Percentiles rank a stretch among this genome's conserved stretches.
phyloP scores from a whole-genome alignment of 2,888 invertebrate genomes.

The Plebejus argus region DNA sequence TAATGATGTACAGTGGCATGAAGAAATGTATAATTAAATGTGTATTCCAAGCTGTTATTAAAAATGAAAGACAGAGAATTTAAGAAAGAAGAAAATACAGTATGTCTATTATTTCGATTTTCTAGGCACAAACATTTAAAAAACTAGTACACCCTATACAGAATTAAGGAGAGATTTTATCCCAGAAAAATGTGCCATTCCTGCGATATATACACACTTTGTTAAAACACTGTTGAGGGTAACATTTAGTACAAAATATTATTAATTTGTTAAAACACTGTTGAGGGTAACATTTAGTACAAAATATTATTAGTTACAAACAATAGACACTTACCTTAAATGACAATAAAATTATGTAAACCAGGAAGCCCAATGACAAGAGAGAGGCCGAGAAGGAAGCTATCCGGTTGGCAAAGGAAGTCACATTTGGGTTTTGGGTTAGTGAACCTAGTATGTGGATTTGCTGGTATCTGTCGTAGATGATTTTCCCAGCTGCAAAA shows the following conservation, averaged over 20 bases:
- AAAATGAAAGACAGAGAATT: neutral
- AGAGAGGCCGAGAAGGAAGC: conserved; percentile 70
- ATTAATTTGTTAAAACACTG: too few relatives aligned
- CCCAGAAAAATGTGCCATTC: too few relatives aligned
- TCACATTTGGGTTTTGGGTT: conserved; percentile 75
- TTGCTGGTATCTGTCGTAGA: conserved; percentile 84
- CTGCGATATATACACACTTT: too few relatives aligned
- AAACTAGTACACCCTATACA: too few relatives aligned
- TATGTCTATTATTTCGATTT: too few relatives aligned
- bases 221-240: too few relatives aligned
- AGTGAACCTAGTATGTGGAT: conserved; percentile 75
- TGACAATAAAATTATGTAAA: conserved; percentile 68
- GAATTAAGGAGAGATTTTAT: too few relatives aligned
- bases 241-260: too few relatives aligned
- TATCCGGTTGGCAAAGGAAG: conserved; percentile 69
- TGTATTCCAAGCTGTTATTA: neutral
- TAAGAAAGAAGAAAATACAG: too few relatives aligned
- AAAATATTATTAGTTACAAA: too few relatives aligned
- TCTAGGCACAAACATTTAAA: too few relatives aligned
- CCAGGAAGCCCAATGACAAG: conserved; percentile 83
- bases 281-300: too few relatives aligned
- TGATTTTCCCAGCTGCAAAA: conserved; percentile 80
- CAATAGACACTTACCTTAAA: conserved; percentile 64
- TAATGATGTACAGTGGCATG: neutral
- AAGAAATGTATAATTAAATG: neutral